Evolutionary conservation across 2,888 invertebrate genomes (phyloP).

Genomic region (Malacosoma neustria): DNA sequence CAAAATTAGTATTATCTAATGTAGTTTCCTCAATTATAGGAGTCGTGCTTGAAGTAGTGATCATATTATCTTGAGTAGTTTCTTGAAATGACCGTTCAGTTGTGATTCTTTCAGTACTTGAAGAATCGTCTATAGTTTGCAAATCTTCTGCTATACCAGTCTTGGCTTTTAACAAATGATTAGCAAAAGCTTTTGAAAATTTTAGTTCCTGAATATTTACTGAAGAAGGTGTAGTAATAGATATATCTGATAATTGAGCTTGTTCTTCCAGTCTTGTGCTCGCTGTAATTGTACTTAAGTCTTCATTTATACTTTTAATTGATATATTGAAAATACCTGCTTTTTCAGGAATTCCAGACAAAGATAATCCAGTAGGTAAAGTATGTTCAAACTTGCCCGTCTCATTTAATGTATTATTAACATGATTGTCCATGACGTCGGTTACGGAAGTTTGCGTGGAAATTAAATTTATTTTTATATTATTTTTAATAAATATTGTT

Average conservation of each 20-base stretch:
- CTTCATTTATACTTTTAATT: not conserved
- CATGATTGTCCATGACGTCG: too few species aligned
- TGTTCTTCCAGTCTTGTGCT: not conserved
- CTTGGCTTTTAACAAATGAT: not conserved
- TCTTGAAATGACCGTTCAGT: too few species aligned
- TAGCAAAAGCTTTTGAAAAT: not conserved
- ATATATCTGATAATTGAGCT: not conserved
- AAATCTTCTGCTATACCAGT: not conserved
- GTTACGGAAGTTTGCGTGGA: too few species aligned
- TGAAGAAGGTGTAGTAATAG: not conserved
- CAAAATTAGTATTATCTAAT: not conserved
- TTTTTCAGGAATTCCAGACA: slow-evolving; percentile 21
- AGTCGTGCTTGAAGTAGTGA: too few species aligned
- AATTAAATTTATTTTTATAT: too few species aligned
- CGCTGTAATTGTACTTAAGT: not conserved
- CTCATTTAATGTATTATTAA: too few species aligned
- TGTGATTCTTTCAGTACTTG: not conserved
- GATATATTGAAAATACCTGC: slow-evolving; percentile 6
- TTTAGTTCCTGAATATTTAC: not conserved
- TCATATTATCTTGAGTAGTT: not conserved
- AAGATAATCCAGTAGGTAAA: slow-evolving; percentile 31
- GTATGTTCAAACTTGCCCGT: too few species aligned
- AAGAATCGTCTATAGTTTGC: not conserved
- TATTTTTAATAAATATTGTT: too few species aligned
- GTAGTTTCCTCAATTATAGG: not conserved